phyloP scores from a whole-genome alignment of 1,140 invertebrate genomes.

The Hirudo medicinalis region DNA sequence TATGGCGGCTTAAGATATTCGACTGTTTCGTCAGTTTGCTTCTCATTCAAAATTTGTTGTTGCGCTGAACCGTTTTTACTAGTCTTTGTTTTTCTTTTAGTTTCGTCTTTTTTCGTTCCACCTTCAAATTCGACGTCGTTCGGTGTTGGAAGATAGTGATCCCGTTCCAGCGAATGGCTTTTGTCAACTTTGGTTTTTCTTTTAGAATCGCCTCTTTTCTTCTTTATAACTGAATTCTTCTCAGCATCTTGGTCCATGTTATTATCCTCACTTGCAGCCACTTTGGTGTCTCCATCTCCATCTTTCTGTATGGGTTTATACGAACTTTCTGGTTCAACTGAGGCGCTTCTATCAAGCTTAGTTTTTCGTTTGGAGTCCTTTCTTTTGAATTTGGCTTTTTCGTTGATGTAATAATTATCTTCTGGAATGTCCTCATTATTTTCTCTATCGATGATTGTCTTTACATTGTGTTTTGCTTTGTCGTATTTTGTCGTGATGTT shows the following conservation, averaged over 20 bases:
- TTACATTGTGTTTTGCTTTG: not conserved
- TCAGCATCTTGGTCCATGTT: not conserved
- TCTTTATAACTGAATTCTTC: no score
- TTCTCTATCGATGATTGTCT: not conserved
- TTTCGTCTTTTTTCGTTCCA: no score
- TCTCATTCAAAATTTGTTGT: no score
- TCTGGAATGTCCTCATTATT: not conserved
- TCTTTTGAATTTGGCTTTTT: not conserved
- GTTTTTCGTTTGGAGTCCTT: constrained; percentile 3
- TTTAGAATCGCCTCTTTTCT: no score
- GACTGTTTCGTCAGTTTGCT: no score
- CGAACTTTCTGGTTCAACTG: not conserved
- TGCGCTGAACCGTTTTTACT: no score
- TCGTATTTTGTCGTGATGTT: not conserved
- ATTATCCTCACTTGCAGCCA: not conserved
- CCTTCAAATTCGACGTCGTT: no score
- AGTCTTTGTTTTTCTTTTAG: no score
- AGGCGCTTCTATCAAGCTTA: not conserved
- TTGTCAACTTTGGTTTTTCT: no score
- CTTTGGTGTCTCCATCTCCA: not conserved
- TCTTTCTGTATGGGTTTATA: not conserved
- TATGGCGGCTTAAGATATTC: no score
- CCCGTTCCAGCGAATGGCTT: no score
- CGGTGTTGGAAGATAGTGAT: no score
- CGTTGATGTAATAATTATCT: not conserved